phyloP scores from a whole-genome alignment of 1,140 invertebrate species.

The Ridgeia piscesae region DNA sequence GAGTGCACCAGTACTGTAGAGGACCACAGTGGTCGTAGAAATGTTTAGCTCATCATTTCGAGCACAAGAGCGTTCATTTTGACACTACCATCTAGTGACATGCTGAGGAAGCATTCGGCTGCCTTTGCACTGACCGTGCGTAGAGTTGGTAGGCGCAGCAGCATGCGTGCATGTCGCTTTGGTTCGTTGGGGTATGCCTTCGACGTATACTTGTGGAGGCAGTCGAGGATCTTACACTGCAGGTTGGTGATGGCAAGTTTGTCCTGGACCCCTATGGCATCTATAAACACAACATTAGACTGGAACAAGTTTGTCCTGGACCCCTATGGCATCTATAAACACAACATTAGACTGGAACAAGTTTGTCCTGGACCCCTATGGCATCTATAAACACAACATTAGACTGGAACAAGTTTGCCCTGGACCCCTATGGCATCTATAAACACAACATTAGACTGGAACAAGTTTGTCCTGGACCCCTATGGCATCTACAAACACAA shows the following conservation, averaged over 20 bases:
- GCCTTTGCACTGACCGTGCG: slow-evolving; percentile 54
- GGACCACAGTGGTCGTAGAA: background rate
- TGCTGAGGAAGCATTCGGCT: slow-evolving; percentile 53
- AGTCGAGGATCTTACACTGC: slow-evolving; percentile 50
- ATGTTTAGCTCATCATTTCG: slow-evolving; percentile 45
- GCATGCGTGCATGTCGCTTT: slow-evolving; percentile 49
- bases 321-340: background rate
- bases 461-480: too few relatives aligned
- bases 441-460: too few relatives aligned
- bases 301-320: background rate
- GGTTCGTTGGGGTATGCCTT: slow-evolving; percentile 42
- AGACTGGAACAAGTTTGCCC: too few relatives aligned
- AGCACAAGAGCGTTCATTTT: slow-evolving; percentile 54
- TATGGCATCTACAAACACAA: too few relatives aligned
- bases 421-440: too few relatives aligned
- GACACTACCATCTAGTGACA: slow-evolving; percentile 51
- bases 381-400: too few relatives aligned
- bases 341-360: too few relatives aligned
- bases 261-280: slow-evolving; percentile 50
- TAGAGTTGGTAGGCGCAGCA: slow-evolving; percentile 53
- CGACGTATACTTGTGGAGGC: slow-evolving; percentile 45
- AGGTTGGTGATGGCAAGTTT: slow-evolving; percentile 43
- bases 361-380: too few relatives aligned
- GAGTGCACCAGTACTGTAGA: background rate
- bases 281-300: slow-evolving; percentile 34